Evolutionary conservation across 2,888 invertebrate genomes (phyloP), one percentile per base, ranked within the genome.

Genomic region (Sinelater perroti): DNA sequence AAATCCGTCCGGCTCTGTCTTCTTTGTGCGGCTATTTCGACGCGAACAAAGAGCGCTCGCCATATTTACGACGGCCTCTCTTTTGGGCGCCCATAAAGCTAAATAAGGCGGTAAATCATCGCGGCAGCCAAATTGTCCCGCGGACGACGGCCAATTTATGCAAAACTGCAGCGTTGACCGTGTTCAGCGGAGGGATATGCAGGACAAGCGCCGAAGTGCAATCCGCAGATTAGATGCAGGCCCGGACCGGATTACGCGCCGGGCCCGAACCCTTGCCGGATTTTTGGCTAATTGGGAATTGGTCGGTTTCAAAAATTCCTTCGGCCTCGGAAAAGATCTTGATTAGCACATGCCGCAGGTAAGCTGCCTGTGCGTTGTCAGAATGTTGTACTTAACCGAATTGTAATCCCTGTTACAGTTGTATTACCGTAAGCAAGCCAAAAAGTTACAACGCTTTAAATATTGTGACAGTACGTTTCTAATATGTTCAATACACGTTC

Each of bases 81-180:
- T 47, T 49, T 49, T 30, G 30, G 28, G 8, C 18, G 14, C 10
- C 35, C 21, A 24, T 21, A 20, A 28, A 24, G 14, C 20, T 18
- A 54, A 54, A 45, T 46, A 44, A 17, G 31, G 31, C 30, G 33
- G 7, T 56, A 56, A 50, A 56, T 56, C 56, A 56, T 50, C 36
- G 44, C 30, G 42, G 20, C 17, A 28, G 20, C 33, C 33, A 38
- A 50, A 44, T 36, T 11, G 26, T 36, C n/a, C 14, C 33, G 33
- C 7, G 8, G 14, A 35, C 35, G 16, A 28, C 28, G 13, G 31
- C 8, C 21, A 17, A 42, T 42, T 49, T 40, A 56, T 49, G 44
- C 24, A 38, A 42, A 49, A 49, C 30, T 40, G 24, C 42, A 47
- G n/a, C 13, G 5, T 10, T 8, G 3, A 3, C 4, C 2, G n/a